Evolutionary conservation across 2,888 invertebrate species (phyloP).

Genomic region (Tenodera sinensis): DNA sequence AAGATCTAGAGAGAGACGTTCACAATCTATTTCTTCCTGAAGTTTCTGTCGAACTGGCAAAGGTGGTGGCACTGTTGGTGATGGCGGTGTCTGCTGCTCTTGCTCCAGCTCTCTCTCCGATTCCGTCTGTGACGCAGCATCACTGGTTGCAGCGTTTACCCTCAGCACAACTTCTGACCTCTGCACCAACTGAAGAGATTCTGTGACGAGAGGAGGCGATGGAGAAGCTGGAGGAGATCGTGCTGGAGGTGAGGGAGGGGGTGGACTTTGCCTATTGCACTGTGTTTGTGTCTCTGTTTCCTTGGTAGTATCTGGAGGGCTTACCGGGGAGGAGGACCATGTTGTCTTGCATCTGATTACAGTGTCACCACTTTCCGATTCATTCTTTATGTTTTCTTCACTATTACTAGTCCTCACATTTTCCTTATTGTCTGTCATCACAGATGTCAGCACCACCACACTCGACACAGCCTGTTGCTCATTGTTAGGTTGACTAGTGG

Average conservation of each 20-base stretch:
- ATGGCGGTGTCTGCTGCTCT: slow-evolving; percentile 42
- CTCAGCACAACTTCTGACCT: slow-evolving; percentile 60
- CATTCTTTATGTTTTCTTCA: background rate
- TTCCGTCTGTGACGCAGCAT: slow-evolving; percentile 59
- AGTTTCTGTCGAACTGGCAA: slow-evolving; percentile 55
- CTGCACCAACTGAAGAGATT: slow-evolving; percentile 55
- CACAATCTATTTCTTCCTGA: slow-evolving; percentile 76
- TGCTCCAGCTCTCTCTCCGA: slow-evolving; percentile 32
- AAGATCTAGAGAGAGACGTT: slow-evolving; percentile 62
- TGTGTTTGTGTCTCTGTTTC: slow-evolving; percentile 21
- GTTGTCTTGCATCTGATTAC: background rate
- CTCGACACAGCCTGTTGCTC: slow-evolving; percentile 17
- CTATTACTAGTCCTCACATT: slow-evolving; percentile 3
- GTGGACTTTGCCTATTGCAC: slow-evolving; percentile 1
- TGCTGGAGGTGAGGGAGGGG: background rate
- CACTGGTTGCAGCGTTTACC: slow-evolving; percentile 59
- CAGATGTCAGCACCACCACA: slow-evolving; percentile 21
- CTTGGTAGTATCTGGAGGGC: background rate
- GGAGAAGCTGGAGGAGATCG: background rate
- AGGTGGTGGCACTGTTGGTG: slow-evolving; percentile 45
- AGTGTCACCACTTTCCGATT: background rate
- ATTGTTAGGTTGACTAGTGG: slow-evolving; percentile 20
- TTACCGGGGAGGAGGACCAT: background rate
- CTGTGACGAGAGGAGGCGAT: slow-evolving; percentile 11
- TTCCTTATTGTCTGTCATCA: slow-evolving; percentile 17